These are phyloP conservation scores for Agrochola lota DNA, from an alignment of 2,888 invertebrate genomes.

Conservation along the genomic window DNA sequence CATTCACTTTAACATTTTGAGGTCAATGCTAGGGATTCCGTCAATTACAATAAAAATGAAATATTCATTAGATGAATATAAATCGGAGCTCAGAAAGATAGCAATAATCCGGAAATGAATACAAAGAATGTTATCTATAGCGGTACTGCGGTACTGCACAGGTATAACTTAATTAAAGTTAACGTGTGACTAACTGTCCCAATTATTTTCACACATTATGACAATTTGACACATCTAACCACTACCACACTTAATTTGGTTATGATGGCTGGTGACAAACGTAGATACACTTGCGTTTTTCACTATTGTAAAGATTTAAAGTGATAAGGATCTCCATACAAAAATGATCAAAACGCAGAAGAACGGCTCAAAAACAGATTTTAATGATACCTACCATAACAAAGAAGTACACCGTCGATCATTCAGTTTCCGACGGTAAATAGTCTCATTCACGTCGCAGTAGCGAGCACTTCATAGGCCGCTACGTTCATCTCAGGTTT, in stretches of 20 bases:
- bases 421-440: constrained; percentile 20
- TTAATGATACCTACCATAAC: not conserved
- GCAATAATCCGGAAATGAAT: constrained; percentile 39
- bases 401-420: not conserved
- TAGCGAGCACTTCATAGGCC: constrained; percentile 53
- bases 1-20: constrained; percentile 30
- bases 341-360: not conserved
- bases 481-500: constrained; percentile 67
- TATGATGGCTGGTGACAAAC: not conserved
- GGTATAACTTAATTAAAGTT: constrained; percentile 18
- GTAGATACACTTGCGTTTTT: not conserved
- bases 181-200: constrained; percentile 7
- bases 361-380: not conserved
- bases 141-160: constrained; percentile 29
- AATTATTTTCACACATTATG: constrained; percentile 5
- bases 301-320: no score
- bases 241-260: constrained; percentile 13
- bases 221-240: constrained; percentile 9
- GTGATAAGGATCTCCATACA: not conserved
- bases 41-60: constrained; percentile 23
- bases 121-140: constrained; percentile 31
- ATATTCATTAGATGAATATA: constrained; percentile 41
- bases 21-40: constrained; percentile 38
- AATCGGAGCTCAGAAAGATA: constrained; percentile 6
- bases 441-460: constrained; percentile 41